phyloP scores from a whole-genome alignment of 1,140 invertebrate genomes.

The Gonatopus flavifemur region DNA sequence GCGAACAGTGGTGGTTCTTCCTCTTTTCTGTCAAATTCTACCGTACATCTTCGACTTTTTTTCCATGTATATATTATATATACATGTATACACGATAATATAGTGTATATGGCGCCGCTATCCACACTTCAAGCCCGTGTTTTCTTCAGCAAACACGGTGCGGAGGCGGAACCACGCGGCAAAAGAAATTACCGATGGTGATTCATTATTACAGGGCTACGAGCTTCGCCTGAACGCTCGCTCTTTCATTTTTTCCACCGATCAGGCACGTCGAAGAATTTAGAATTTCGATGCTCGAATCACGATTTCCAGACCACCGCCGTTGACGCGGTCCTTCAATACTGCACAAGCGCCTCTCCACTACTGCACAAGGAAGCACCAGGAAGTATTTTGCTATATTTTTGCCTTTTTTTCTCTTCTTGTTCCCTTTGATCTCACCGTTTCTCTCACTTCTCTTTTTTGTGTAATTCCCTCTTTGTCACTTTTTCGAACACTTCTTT shows the following conservation, averaged over 20 bases:
- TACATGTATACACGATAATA: slow-evolving; percentile 4
- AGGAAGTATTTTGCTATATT: slow-evolving; percentile 2
- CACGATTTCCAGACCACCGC: too few species aligned
- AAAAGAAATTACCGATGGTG: slow-evolving; percentile 13
- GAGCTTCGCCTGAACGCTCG: slow-evolving; percentile 9
- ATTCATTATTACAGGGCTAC: slow-evolving; percentile 12
- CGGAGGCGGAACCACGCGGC: slow-evolving; percentile 22
- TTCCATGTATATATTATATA: slow-evolving; percentile 6
- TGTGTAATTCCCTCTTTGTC: background rate
- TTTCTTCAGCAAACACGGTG: slow-evolving; percentile 17
- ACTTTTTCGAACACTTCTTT: background rate
- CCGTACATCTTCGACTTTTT: background rate
- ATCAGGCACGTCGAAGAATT: slow-evolving; percentile 1
- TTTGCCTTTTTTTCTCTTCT: background rate
- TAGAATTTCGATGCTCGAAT: slow-evolving; percentile 32
- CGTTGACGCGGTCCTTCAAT: slow-evolving; percentile 25
- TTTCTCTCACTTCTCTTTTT: slow-evolving; percentile 5
- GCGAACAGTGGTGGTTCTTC: slow-evolving; percentile 5
- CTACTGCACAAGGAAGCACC: too few species aligned
- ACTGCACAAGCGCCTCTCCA: slow-evolving; percentile 28
- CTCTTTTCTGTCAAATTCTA: slow-evolving; percentile 11
- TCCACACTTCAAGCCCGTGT: slow-evolving; percentile 20
- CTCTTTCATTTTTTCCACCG: slow-evolving; percentile 6
- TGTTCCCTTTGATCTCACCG: background rate
- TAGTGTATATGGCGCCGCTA: slow-evolving; percentile 24